phyloP scores from a whole-genome alignment of 2,888 invertebrate genomes.

The Chloromyia formosa region DNA sequence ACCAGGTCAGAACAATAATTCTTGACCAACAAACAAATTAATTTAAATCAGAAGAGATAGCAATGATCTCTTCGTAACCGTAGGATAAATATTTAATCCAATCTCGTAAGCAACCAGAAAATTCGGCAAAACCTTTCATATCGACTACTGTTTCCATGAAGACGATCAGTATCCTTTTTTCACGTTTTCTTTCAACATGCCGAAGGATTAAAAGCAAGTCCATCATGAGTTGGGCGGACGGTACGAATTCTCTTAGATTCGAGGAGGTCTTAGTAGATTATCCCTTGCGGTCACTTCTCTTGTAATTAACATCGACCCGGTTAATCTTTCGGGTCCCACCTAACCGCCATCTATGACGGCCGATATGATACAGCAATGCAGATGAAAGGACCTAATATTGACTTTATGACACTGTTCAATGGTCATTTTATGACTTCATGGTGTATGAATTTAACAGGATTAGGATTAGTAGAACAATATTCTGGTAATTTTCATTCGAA shows the following conservation, averaged over 20 bases:
- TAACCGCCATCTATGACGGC: neutral
- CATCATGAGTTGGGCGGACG: no score
- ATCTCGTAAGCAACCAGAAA: conserved; percentile 35
- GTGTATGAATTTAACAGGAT: conserved; percentile 40
- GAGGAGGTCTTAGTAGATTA: conserved; percentile 40
- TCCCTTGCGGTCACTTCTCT: conserved; percentile 41
- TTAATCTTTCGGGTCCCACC: conserved; percentile 38
- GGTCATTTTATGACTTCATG: conserved; percentile 40
- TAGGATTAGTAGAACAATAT: conserved; percentile 27
- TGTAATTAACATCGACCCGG: conserved; percentile 40
- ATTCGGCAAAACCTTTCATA: conserved; percentile 4
- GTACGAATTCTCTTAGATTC: conserved; percentile 1
- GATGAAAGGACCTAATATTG: neutral
- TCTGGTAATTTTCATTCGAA: conserved; percentile 11
- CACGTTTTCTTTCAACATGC: no score
- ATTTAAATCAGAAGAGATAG: conserved; percentile 13
- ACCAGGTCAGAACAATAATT: neutral
- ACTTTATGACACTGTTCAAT: conserved; percentile 31
- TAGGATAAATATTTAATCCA: conserved; percentile 40
- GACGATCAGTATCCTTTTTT: conserved; percentile 8
- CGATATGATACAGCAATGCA: neutral
- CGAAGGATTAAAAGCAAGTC: no score
- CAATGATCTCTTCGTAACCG: conserved; percentile 29
- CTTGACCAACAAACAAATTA: conserved; percentile 34
- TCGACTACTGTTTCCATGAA: neutral